These are phyloP conservation scores for Drosophila longiperda DNA, from an alignment of 2,888 invertebrate species.

Conservation along the genomic window DNA sequence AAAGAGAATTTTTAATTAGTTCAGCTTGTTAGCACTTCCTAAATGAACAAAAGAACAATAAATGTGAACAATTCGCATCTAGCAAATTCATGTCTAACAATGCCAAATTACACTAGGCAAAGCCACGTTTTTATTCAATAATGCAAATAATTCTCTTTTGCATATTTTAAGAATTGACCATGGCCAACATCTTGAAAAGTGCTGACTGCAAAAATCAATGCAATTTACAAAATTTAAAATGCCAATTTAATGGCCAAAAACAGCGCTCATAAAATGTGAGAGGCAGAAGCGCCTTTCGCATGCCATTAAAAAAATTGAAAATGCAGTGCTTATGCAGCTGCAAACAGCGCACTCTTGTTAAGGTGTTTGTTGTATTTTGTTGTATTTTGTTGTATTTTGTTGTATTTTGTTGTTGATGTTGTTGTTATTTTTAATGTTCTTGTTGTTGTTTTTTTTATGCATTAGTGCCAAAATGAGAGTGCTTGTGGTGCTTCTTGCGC, in stretches of 20 bases:
- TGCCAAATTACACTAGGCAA: slow-evolving; percentile 28
- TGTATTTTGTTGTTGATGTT: slow-evolving; percentile 11
- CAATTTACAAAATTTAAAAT: slow-evolving; percentile 31
- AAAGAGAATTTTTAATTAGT: slow-evolving; percentile 55
- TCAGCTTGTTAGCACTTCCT: slow-evolving; percentile 11
- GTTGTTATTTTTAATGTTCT: slow-evolving; percentile 10
- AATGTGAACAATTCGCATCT: background rate
- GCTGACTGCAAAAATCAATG: slow-evolving; percentile 8
- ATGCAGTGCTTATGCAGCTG: slow-evolving; percentile 47
- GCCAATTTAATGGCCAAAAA: slow-evolving; percentile 49
- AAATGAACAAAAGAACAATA: slow-evolving; percentile 2
- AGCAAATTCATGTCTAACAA: slow-evolving; percentile 14
- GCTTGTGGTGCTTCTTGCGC: slow-evolving; percentile 22
- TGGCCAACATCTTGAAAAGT: background rate
- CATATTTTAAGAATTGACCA: slow-evolving; percentile 14
- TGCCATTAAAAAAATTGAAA: slow-evolving; percentile 75
- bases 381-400: slow-evolving; percentile 5
- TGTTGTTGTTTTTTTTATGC: slow-evolving; percentile 25
- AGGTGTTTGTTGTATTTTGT: slow-evolving; percentile 13
- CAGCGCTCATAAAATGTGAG: slow-evolving; percentile 26
- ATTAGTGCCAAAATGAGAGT: slow-evolving; percentile 37
- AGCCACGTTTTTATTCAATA: slow-evolving; percentile 41
- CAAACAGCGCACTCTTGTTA: slow-evolving; percentile 40
- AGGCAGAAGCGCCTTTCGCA: slow-evolving; percentile 22
- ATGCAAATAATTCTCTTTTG: slow-evolving; percentile 35